Evolutionary conservation across 2,888 invertebrate species (phyloP).

Genomic region (Polymixis flavicincta): DNA sequence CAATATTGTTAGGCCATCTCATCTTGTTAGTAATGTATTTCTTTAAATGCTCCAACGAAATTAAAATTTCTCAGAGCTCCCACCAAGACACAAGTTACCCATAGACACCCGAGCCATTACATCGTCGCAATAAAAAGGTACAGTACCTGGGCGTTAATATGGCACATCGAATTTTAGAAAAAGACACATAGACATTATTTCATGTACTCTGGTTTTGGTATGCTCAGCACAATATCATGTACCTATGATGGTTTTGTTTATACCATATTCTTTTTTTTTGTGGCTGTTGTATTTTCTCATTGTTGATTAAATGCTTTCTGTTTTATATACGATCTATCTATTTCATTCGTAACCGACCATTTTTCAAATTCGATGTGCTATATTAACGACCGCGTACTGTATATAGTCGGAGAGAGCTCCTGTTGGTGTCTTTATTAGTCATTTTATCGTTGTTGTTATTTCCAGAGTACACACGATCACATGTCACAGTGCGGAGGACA

Average conservation of each 20-base stretch:
- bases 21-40: conserved; percentile 9
- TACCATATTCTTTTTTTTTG: background rate
- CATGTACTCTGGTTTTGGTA: background rate
- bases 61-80: conserved; percentile 40
- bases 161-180: conserved; percentile 12
- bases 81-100: conserved; percentile 3
- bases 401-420: conserved; percentile 1
- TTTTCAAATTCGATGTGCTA: conserved; percentile 13
- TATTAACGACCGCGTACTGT: conserved; percentile 44
- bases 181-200: background rate
- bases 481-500: conserved; percentile 84
- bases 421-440: background rate
- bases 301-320: background rate
- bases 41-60: conserved; percentile 43
- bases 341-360: background rate
- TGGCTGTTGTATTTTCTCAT: background rate
- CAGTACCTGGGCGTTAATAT: conserved; percentile 48
- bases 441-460: conserved; percentile 29
- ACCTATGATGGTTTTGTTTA: background rate
- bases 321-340: background rate
- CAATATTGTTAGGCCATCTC: background rate
- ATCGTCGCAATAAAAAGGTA: conserved; percentile 28
- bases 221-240: background rate
- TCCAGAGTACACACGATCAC: conserved; percentile 85
- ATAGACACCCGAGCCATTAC: conserved; percentile 52